Base-by-base conservation (phyloP, 2,888 invertebrate genomes). In the Linnaemya vulpina region DNA sequence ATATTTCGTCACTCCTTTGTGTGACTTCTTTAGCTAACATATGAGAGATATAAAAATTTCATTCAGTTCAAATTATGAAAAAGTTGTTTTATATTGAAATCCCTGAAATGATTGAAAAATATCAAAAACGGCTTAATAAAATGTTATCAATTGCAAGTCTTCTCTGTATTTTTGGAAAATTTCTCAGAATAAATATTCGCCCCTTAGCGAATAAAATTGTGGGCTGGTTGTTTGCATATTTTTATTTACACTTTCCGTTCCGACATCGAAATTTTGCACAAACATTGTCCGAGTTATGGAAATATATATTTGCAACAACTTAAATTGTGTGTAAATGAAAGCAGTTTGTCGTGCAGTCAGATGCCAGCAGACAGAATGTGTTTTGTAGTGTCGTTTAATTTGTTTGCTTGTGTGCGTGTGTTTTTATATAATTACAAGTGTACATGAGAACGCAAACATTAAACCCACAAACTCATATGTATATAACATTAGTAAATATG, bases 271-370 rank as follows among this genome's bases (percentile, higher is more conserved):
- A 0, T 67, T 30, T 1, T 20, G 51, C 35, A n/a, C n/a, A 78
- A 25, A 30, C 67, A 55, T 43, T 62, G 30, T 74, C 71, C 53
- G 15, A 67, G 58, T 70, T 75, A 84, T 71, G 51, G 71, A 84
- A 84, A 30, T 30, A 30, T 71, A 60, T 60, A 40, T 20, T 73
- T 73, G 46, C 11, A 68, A 68, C 58, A 68, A 55, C 68, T 58
- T 67, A 49, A 49, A 74, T 74, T 78, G 65, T 63, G 65, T 63
- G n/a, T 49, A 46, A 51, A 58, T 43, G 60, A 53, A 70, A 70
- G 62, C 30, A 40, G 51, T 78, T 51, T 78, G 68, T 70, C 51
- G 25, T 70, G 40, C 51, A 78, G 49, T 53, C 60, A 58, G 35
- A 38, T 49, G 40, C 10, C 40, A 70, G 51, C 62, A 62, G 60